Percentiles rank a stretch among this genome's conserved stretches.
Evolutionary conservation across 2,797 vertebrate genomes (phyloP).

Genomic region (Hybognathus amarus): DNA sequence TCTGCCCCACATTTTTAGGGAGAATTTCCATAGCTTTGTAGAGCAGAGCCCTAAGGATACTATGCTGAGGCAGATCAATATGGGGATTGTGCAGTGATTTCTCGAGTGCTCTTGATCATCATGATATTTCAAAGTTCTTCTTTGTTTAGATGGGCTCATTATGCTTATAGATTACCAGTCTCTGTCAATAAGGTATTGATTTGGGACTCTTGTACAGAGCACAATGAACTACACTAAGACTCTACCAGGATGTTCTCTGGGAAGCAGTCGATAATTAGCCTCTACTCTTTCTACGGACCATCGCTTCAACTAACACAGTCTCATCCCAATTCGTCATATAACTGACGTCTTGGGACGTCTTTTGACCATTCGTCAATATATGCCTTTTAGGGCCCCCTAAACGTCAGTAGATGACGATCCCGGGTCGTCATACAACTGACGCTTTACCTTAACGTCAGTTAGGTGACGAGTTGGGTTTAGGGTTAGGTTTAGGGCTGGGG

Average conservation of each 20-base stretch:
- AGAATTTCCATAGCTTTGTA: conserved; percentile 1
- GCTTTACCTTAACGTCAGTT: too few relatives aligned
- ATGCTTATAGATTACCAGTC: conserved; percentile 54
- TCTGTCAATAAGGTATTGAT: conserved; percentile 57
- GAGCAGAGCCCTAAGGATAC: conserved; percentile 20
- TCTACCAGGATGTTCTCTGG: conserved; percentile 45
- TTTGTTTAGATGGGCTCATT: conserved; percentile 45
- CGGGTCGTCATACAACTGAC: too few relatives aligned
- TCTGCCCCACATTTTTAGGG: background rate
- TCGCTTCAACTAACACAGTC: too few relatives aligned
- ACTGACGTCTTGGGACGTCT: too few relatives aligned
- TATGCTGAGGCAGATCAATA: conserved; percentile 43
- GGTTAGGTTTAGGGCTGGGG: too few relatives aligned
- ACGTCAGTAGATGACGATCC: too few relatives aligned
- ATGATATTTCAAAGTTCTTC: conserved; percentile 41
- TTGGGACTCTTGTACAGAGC: conserved; percentile 37
- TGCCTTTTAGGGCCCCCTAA: too few relatives aligned
- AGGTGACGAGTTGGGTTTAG: too few relatives aligned
- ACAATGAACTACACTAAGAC: conserved; percentile 49
- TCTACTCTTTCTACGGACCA: conserved; percentile 42
- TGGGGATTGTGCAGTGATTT: conserved; percentile 19
- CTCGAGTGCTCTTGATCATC: conserved; percentile 22
- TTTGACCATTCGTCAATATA: too few relatives aligned
- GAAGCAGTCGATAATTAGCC: conserved; percentile 51
- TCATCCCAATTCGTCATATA: too few relatives aligned